Base-by-base conservation (phyloP, 2,113 vertebrate species). In the Catharus fuscescens region DNA sequence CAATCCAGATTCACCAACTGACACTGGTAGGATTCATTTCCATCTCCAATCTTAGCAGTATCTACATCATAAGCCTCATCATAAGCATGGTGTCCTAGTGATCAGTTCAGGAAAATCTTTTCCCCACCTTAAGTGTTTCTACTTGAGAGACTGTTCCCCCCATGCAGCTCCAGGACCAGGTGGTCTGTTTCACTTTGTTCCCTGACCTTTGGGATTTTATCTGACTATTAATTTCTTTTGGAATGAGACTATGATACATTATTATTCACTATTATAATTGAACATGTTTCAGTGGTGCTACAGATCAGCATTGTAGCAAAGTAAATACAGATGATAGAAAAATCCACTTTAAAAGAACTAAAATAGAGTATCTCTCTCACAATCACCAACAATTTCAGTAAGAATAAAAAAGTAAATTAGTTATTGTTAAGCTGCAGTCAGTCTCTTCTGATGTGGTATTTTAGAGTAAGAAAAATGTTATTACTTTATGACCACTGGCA, bases 171-270 rank as follows among this genome's bases (percentile, higher is more conserved):
- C 50, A 79, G 44, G 32, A 70, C 64, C 94, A 96, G 92, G 72
- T 95, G 94, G 88, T 62, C 72, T 90, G 32, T 72, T 88, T 96
- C 92, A 92, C 28, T 86, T 91, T 86, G 56, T 84, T 92, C 31
- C n/a, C 47, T 78, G 94, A 81, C 77, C 76, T 94, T 81, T 73
- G 42, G 76, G 76, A 89, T 91, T 94, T 89, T 89, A 81, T 84
- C 88, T 90, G 62, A 60, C 76, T 53, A 86, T n/a, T 84, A 42
- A 95, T 93, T 91, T 91, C 86, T 81, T 97, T 91, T 92, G 50
- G 66, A 81, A 77, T 50, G 67, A 91, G 90, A 91, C 53, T 74
- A 85, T 89, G 94, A 95, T 36, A 76, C 87, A 95, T 92, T 91
- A 82, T 84, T 89, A 79, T 90, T 93, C 87, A 14, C 42, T 61